Conservation (phyloP, 2,113 vertebrate species). For the Nyctereutes procyonoides region DNA sequence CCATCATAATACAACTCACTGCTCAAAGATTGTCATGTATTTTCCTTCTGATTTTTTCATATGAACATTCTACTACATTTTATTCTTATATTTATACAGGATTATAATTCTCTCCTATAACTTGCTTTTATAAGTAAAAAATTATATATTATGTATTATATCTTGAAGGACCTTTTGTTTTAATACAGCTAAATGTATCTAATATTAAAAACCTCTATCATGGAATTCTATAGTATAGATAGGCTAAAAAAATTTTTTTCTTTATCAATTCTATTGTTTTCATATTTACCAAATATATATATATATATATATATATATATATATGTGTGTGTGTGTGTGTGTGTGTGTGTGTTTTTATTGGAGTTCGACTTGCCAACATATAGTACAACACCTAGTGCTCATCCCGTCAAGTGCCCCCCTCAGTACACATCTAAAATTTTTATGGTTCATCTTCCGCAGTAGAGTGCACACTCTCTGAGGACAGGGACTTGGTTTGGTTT, state of each 20-base stretch:
- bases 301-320: too few species aligned
- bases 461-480: background rate
- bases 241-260: background rate
- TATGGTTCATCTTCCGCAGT: background rate
- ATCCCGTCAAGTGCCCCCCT: too few species aligned
- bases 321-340: too few species aligned
- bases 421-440: background rate
- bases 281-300: too few species aligned
- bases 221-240: background rate
- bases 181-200: background rate
- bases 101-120: background rate
- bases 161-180: background rate
- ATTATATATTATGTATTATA: background rate
- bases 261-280: too few species aligned
- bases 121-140: slow-evolving; percentile 9
- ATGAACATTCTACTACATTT: background rate
- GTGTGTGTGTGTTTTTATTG: too few species aligned
- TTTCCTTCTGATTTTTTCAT: background rate
- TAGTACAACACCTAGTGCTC: too few species aligned
- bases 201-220: background rate
- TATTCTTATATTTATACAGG: background rate
- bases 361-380: too few species aligned
- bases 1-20: background rate
- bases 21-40: background rate
- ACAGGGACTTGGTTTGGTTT: background rate